Evolutionary conservation across 2,888 invertebrate species (phyloP), one percentile per base, ranked within the genome.

Genomic region (Achlya flavicornis): DNA sequence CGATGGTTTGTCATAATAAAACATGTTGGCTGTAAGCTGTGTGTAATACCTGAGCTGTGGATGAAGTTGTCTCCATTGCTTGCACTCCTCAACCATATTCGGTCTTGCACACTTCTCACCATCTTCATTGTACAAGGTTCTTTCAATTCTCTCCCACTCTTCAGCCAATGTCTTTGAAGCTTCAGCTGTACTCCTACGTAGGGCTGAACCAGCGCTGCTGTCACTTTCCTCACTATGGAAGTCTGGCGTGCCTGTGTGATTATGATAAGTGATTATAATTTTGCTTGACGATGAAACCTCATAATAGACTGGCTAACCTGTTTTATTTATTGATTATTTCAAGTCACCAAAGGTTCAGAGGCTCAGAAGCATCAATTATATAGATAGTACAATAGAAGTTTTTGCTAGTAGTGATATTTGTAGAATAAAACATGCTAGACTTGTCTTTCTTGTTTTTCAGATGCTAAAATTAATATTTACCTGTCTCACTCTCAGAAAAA

Each of bases 131-230:
- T 94, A 94, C 41, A 95, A 77, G 14, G 95, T 94, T 73, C 94
- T 90, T 75, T 95, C 94, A 72, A 95, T 94, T 64, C 91, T 85
- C 61, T 94, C 93, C 89, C 95, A 94, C 85, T 95, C 95, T 1
- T 88, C 83, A n/a, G 90, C 87, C 26, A 95, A 87, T 32, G 79
- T 85, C 74, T 88, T 93, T 0, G 94, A 90, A 0, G 94, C 94
- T 71, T 95, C 94, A 7, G 89, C 90, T 64, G 95, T 95, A 75
- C 83, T 93, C 58, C 88, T 82, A 1, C 86, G 92, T 72, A 91
- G 88, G 73, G 88, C 94, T 78, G 90, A 94, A 69, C 95, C 95
- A 72, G 92, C 91, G 88, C 88, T 94, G 62, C 94, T 94, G 69
- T 93, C 94, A 75, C 94, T 94, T 66, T 93, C 93, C 69, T 93